A percentile compares a stretch with the other conserved stretches of the same genome.
These are phyloP conservation scores for Eira barbara DNA, from an alignment of 2,113 vertebrate species.

Conservation along the genomic window DNA sequence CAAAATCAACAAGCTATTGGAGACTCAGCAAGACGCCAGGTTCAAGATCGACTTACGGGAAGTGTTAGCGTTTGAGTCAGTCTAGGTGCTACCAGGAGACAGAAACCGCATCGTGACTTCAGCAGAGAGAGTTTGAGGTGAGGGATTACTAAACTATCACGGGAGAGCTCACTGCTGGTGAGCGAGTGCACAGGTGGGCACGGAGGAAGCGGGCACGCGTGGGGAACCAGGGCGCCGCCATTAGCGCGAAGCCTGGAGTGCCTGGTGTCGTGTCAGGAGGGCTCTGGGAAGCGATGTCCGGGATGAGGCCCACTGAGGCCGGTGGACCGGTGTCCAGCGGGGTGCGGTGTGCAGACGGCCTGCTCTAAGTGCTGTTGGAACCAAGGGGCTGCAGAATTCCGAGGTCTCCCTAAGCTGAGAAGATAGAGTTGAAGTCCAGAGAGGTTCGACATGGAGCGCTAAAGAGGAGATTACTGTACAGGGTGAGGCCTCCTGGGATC, in stretches of 20 bases:
- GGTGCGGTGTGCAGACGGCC: too few relatives aligned
- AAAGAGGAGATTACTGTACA: background rate
- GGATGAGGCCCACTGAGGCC: too few relatives aligned
- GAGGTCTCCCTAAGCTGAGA: background rate
- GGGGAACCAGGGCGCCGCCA: background rate
- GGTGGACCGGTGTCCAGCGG: background rate
- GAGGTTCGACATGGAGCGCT: background rate
- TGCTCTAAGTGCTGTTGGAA: background rate
- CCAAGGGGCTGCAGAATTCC: rapidly evolving
- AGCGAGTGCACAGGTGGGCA: background rate
- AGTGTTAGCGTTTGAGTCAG: background rate
- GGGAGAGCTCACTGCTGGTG: background rate
- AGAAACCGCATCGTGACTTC: background rate
- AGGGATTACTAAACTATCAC: background rate
- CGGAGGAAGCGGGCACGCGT: background rate
- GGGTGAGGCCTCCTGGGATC: background rate
- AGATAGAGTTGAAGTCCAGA: background rate
- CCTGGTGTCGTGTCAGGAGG: background rate
- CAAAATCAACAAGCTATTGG: background rate
- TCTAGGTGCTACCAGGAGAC: background rate
- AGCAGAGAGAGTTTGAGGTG: background rate
- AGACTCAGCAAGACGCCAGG: background rate
- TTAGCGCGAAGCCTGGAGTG: background rate
- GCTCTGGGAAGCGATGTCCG: background rate
- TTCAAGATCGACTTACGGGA: background rate